A percentile compares a stretch with the other conserved stretches of the same genome.
Evolutionary conservation across 2,888 invertebrate genomes (phyloP).

Genomic region (Lasioglossum pauxillum): DNA sequence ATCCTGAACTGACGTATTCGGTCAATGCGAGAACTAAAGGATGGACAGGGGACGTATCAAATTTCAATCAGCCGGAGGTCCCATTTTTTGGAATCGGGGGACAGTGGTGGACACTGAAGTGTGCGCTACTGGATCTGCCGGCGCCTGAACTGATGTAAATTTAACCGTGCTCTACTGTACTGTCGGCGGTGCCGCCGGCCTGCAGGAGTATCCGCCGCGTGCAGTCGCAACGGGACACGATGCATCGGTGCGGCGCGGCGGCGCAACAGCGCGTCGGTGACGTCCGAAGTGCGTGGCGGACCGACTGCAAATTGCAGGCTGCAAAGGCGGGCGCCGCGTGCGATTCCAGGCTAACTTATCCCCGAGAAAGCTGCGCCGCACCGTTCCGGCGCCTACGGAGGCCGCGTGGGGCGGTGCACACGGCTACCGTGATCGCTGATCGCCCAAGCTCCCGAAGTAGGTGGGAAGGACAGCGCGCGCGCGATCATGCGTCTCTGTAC

Average conservation of each 20-base stretch:
- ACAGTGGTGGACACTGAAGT: no score
- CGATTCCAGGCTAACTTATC: constrained; percentile 30
- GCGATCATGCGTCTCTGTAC: not conserved
- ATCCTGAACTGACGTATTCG: not conserved
- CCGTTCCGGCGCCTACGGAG: constrained; percentile 39
- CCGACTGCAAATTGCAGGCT: constrained; percentile 52
- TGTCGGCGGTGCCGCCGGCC: not conserved
- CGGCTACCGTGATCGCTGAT: constrained; percentile 26
- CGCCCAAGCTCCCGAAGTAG: constrained; percentile 28
- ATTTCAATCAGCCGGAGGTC: not conserved
- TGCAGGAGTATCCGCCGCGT: not conserved
- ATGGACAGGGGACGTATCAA: not conserved
- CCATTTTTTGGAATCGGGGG: no score
- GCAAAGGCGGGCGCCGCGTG: constrained; percentile 37
- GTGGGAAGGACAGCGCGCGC: constrained; percentile 28
- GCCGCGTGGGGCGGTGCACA: constrained; percentile 32
- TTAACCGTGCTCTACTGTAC: not conserved
- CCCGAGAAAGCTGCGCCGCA: constrained; percentile 37
- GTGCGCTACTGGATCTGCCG: no score
- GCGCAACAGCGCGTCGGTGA: constrained; percentile 21
- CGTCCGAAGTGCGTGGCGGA: constrained; percentile 48
- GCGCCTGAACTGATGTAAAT: not conserved
- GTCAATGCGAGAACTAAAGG: not conserved
- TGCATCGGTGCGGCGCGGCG: constrained; percentile 11
- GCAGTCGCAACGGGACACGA: constrained; percentile 20